These are phyloP conservation scores for Tethya wilhelma DNA, from an alignment of 37 sponge, comb jelly and placozoan species.

Conservation along the genomic window DNA sequence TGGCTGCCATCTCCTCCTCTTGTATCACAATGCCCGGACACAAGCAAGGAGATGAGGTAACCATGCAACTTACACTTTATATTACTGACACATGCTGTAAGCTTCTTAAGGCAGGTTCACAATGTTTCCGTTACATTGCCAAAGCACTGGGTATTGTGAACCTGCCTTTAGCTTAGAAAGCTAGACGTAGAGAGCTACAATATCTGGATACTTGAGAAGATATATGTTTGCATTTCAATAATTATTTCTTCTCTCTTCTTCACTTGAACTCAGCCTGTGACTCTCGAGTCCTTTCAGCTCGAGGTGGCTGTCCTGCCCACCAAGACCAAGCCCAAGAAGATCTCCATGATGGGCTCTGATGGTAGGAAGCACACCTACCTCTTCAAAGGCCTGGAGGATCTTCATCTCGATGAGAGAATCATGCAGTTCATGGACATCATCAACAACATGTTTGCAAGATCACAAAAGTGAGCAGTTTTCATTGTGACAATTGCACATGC, in stretches of 20 bases:
- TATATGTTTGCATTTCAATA: neutral
- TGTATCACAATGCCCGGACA: conserved; percentile 85
- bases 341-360: conserved; percentile 95
- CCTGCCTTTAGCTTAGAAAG: neutral
- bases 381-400: conserved; percentile 96
- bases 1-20: conserved; percentile 84
- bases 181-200: neutral
- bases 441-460: conserved; percentile 92
- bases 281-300: conserved; percentile 78
- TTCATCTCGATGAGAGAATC: conserved; percentile 96
- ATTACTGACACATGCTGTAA: neutral
- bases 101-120: neutral
- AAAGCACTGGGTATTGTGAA: neutral
- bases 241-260: neutral
- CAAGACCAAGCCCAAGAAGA: conserved; percentile 99
- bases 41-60: conserved; percentile 72
- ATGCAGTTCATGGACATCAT: conserved; percentile 98
- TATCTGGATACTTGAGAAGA: too few relatives aligned
- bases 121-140: neutral
- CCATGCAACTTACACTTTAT: too few relatives aligned
- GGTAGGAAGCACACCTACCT: conserved; percentile 96
- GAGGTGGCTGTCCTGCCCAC: conserved; percentile 95
- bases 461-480: conserved; percentile 59
- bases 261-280: conserved; percentile 55
- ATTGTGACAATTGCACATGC: neutral